These are phyloP conservation scores for Epinephelus malabaricus DNA, from an alignment of 2,797 vertebrate genomes.

Conservation along the genomic window DNA sequence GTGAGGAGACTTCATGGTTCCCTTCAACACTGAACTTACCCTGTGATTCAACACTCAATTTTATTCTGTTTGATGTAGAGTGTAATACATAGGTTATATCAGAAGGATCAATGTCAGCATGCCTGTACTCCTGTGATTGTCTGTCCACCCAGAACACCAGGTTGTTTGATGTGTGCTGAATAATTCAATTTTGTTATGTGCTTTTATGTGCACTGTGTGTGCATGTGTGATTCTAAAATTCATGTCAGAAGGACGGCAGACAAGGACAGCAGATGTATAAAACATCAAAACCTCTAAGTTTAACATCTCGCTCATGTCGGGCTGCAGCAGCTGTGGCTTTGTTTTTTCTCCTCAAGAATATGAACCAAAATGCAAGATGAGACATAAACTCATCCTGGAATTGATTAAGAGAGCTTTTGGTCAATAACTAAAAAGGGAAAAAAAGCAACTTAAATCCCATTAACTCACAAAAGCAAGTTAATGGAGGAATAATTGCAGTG, in stretches of 20 bases:
- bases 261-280: slow-evolving; percentile 50
- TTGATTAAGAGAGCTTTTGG: slow-evolving; percentile 20
- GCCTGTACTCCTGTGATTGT: slow-evolving; percentile 39
- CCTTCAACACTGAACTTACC: slow-evolving; percentile 14
- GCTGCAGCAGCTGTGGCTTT: slow-evolving; percentile 11
- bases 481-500: slow-evolving; percentile 17
- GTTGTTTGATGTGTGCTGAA: slow-evolving; percentile 38
- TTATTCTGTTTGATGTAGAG: slow-evolving; percentile 45
- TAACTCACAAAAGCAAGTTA: slow-evolving; percentile 12
- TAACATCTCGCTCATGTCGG: slow-evolving; percentile 8
- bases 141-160: slow-evolving; percentile 30
- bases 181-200: slow-evolving; percentile 45
- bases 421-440: slow-evolving; percentile 12
- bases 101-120: slow-evolving; percentile 44
- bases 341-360: background rate
- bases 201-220: slow-evolving; percentile 27
- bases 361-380: slow-evolving; percentile 20
- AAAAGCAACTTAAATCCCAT: slow-evolving; percentile 2
- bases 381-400: slow-evolving; percentile 9
- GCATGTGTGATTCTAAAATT: slow-evolving; percentile 16
- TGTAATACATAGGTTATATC: slow-evolving; percentile 41
- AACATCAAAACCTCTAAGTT: slow-evolving; percentile 45
- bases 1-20: slow-evolving; percentile 20
- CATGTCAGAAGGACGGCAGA: slow-evolving; percentile 23
- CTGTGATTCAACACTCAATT: slow-evolving; percentile 28